Conservation (phyloP, 1,140 invertebrate species). For the Chionoecetes opilio region DNA sequence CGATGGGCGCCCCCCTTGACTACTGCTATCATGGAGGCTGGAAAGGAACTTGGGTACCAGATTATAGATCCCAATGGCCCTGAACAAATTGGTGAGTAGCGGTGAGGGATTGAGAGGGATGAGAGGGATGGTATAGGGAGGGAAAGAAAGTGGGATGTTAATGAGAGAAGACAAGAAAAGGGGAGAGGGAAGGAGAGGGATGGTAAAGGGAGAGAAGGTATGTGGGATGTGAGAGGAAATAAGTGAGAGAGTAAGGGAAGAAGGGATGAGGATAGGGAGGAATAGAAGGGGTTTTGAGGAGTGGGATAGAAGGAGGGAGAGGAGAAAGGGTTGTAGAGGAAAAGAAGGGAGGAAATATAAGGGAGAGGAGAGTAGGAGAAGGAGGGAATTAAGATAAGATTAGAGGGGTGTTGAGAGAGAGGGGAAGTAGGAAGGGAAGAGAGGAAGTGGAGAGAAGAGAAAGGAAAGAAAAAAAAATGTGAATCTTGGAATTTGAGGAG, state of each 20-base stretch:
- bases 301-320: background rate
- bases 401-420: background rate
- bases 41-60: background rate
- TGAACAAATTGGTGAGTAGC: constrained; percentile 1
- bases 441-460: background rate
- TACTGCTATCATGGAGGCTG: background rate
- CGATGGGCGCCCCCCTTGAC: background rate
- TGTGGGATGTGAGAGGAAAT: too few relatives aligned
- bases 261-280: too few relatives aligned
- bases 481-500: background rate
- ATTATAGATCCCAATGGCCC: constrained; percentile 28
- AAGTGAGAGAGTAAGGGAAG: too few relatives aligned
- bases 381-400: background rate
- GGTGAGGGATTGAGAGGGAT: too few relatives aligned
- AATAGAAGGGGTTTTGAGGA: too few relatives aligned
- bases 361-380: background rate
- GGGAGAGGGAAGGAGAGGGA: background rate
- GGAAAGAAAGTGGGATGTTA: too few relatives aligned
- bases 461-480: background rate
- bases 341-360: background rate
- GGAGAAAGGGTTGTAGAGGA: background rate
- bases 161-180: background rate
- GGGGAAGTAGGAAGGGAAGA: background rate
- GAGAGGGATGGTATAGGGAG: too few relatives aligned
- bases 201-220: background rate